A percentile compares a stretch with the other conserved stretches of the same genome.
These are phyloP conservation scores for Aphis craccivora DNA, from an alignment of 1,140 invertebrate genomes.

Conservation along the genomic window DNA sequence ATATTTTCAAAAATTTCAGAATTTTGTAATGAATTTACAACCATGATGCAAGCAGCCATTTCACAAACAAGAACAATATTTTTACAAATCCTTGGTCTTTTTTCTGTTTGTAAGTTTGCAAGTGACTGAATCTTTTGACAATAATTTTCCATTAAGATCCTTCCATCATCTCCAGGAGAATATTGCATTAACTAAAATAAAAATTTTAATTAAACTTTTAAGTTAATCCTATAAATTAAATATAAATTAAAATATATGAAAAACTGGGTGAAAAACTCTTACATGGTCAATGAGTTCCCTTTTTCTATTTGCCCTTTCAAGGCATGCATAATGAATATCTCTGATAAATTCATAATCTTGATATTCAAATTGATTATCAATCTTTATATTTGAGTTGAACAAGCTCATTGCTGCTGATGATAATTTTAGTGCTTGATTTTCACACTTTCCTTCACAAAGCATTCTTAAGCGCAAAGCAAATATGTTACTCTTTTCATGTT, in stretches of 20 bases:
- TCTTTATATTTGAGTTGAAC: not conserved
- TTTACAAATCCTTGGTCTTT: not conserved
- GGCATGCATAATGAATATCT: slow-evolving; percentile 50
- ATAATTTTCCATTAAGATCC: not conserved
- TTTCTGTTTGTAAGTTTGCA: not conserved
- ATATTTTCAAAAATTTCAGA: not conserved
- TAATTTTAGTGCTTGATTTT: not conserved
- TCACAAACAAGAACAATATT: not conserved
- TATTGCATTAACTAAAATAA: slow-evolving; percentile 36
- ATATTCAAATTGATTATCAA: not conserved
- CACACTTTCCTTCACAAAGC: slow-evolving; percentile 14
- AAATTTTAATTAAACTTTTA: not conserved
- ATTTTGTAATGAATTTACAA: not conserved
- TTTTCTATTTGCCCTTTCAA: not conserved
- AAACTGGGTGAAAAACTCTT: too few species aligned
- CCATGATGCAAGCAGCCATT: slow-evolving; percentile 15
- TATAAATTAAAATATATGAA: not conserved
- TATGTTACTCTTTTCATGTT: not conserved
- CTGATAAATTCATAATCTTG: not conserved
- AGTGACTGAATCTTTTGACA: not conserved
- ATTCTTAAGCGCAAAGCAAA: slow-evolving; percentile 21
- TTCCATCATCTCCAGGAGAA: not conserved
- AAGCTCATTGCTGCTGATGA: not conserved
- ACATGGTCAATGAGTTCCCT: slow-evolving; percentile 18
- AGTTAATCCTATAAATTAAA: not conserved